phyloP scores from a whole-genome alignment of 2,113 vertebrate genomes.

The Gallinago undulata region DNA sequence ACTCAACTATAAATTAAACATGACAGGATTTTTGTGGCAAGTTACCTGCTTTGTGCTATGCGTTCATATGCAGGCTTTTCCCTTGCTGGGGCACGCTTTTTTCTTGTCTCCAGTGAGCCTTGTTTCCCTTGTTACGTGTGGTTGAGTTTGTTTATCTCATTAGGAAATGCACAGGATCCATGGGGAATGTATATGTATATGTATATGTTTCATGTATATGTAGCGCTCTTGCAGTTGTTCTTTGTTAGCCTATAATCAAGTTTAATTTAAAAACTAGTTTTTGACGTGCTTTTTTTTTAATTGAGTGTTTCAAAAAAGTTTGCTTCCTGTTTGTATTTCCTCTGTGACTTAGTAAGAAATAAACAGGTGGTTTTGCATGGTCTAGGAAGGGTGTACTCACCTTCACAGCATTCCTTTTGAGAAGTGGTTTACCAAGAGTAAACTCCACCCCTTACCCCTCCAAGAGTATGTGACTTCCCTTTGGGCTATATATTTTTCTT shows the following conservation, averaged over 20 bases:
- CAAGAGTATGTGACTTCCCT: not conserved
- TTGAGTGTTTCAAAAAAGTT: not conserved
- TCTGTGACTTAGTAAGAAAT: not conserved
- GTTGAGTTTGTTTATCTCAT: not conserved
- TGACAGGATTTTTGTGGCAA: not conserved
- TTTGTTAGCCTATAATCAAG: not conserved
- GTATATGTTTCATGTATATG: not conserved
- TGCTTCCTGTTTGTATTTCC: not conserved
- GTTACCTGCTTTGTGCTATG: not conserved
- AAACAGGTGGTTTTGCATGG: not conserved
- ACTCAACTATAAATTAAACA: not conserved
- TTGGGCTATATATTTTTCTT: not conserved
- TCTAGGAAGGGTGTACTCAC: not conserved
- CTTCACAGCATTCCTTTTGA: not conserved
- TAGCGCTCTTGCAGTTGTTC: not conserved
- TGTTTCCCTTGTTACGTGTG: not conserved
- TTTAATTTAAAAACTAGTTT: not conserved
- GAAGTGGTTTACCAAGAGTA: not conserved
- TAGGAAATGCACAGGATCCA: not conserved
- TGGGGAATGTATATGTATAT: too few relatives aligned
- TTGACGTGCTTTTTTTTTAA: not conserved
- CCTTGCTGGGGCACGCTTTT: not conserved
- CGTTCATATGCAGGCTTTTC: not conserved
- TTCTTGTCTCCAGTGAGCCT: not conserved
- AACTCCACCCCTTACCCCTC: accelerated